A percentile compares a stretch with the other conserved stretches of the same genome.
Conservation (phyloP, 2,113 vertebrate genomes). For the Ornithorhynchus anatinus region DNA sequence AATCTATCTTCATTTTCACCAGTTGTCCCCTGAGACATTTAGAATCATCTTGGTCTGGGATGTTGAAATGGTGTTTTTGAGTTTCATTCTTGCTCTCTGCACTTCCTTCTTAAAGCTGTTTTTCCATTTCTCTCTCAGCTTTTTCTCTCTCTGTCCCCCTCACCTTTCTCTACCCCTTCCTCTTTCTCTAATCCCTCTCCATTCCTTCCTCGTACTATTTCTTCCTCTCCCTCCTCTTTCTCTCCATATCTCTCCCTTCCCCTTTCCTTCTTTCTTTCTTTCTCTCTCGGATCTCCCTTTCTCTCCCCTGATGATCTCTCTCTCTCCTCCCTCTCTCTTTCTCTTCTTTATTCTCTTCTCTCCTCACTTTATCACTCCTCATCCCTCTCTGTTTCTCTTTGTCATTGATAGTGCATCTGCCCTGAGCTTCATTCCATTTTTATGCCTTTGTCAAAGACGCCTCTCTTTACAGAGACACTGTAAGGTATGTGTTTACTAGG, state of each 20-base stretch:
- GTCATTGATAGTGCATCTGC: slow-evolving; percentile 26
- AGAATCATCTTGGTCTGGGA: neutral
- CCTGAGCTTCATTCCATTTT: slow-evolving; percentile 41
- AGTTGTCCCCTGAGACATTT: slow-evolving; percentile 10
- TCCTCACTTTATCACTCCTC: neutral
- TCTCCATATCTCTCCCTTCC: neutral
- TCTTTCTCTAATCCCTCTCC: neutral
- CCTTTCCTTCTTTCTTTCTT: neutral
- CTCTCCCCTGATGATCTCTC: neutral
- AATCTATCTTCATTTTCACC: neutral
- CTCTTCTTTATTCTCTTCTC: neutral
- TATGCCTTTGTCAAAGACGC: slow-evolving; percentile 54
- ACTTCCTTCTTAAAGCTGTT: too few species aligned
- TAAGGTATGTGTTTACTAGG: slow-evolving; percentile 52
- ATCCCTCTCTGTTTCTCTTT: slow-evolving; percentile 6
- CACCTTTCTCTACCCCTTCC: neutral
- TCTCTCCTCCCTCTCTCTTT: neutral
- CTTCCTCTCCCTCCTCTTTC: neutral
- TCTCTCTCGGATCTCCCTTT: neutral
- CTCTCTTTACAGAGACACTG: slow-evolving; percentile 41
- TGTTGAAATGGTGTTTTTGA: neutral
- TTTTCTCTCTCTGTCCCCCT: neutral
- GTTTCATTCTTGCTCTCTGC: neutral
- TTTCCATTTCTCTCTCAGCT: too few species aligned
- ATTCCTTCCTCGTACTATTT: neutral